Conservation (phyloP, 2,888 invertebrate species). For the Agrotis clavis region DNA sequence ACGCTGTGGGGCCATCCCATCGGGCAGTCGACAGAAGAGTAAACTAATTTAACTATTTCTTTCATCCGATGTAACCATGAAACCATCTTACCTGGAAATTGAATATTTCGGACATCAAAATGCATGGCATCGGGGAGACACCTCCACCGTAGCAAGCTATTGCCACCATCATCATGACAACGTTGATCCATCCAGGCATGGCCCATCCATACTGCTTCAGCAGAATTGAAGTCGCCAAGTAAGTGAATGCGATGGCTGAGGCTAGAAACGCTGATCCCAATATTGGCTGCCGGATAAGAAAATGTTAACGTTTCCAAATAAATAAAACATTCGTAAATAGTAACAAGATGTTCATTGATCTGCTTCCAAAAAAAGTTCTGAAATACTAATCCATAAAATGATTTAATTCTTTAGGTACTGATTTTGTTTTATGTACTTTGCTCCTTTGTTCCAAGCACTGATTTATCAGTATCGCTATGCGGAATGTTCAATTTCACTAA, state of each 20-base stretch:
- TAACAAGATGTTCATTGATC: too few species aligned
- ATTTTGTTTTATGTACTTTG: too few species aligned
- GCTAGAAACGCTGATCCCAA: slow-evolving; percentile 61
- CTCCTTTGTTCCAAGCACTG: too few species aligned
- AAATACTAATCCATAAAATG: background rate
- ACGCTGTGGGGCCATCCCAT: too few species aligned
- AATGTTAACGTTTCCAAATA: background rate
- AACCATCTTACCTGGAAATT: slow-evolving; percentile 73
- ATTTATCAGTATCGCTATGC: too few species aligned
- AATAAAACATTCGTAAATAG: background rate
- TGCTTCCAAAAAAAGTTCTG: background rate
- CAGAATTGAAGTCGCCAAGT: slow-evolving; percentile 65
- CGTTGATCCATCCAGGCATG: slow-evolving; percentile 67
- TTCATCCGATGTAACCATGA: background rate
- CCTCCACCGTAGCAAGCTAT: slow-evolving; percentile 72
- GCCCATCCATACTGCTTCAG: slow-evolving; percentile 61
- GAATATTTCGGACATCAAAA: slow-evolving; percentile 78
- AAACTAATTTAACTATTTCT: too few species aligned
- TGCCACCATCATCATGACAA: slow-evolving; percentile 64
- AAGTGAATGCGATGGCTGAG: slow-evolving; percentile 61
- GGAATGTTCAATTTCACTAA: slow-evolving; percentile 22
- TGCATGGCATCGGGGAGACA: slow-evolving; percentile 72
- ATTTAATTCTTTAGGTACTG: slow-evolving; percentile 1
- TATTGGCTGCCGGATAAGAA: slow-evolving; percentile 64
- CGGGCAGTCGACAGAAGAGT: too few species aligned